These are phyloP conservation scores for Drosophila nasuta DNA, from an alignment of 1,140 invertebrate genomes.

Conservation along the genomic window DNA sequence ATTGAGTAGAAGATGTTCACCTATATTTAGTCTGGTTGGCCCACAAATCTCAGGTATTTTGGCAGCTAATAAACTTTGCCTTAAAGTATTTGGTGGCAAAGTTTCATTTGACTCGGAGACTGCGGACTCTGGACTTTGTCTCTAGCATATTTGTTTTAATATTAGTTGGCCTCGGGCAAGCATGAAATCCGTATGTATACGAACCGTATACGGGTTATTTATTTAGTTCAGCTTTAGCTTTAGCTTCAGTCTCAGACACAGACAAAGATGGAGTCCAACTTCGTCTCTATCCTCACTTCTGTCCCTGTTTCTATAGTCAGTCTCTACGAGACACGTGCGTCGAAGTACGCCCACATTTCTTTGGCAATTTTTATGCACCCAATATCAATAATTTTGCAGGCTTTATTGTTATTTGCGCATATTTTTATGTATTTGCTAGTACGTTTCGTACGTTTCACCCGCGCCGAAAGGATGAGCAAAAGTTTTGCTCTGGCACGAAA, in stretches of 20 bases:
- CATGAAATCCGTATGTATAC: constrained; percentile 56
- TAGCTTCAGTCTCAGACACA: neutral
- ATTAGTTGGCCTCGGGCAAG: constrained; percentile 70
- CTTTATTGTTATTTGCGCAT: constrained; percentile 80
- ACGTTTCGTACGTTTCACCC: constrained; percentile 9
- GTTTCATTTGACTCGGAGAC: constrained; percentile 37
- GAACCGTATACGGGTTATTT: constrained; percentile 63
- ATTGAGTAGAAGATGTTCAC: constrained; percentile 5
- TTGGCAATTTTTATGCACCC: constrained; percentile 67
- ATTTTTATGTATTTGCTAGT: constrained; percentile 73
- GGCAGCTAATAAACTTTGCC: constrained; percentile 78
- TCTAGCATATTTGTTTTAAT: constrained; percentile 76
- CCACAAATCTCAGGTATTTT: constrained; percentile 80
- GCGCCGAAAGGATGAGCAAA: constrained; percentile 14
- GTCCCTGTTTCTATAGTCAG: neutral
- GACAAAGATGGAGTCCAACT: neutral
- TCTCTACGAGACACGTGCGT: constrained; percentile 31
- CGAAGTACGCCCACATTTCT: constrained; percentile 53
- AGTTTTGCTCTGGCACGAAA: constrained; percentile 15
- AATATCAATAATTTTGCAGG: constrained; percentile 80
- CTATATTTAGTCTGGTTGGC: constrained; percentile 32
- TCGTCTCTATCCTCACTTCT: neutral
- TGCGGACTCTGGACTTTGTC: constrained; percentile 17
- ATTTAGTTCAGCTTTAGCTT: constrained; percentile 54
- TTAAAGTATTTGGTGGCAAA: constrained; percentile 76